Percentiles rank a stretch among this genome's conserved stretches.
These are phyloP conservation scores for Thermophis baileyi DNA, from an alignment of 2,113 vertebrate species.

Conservation along the genomic window DNA sequence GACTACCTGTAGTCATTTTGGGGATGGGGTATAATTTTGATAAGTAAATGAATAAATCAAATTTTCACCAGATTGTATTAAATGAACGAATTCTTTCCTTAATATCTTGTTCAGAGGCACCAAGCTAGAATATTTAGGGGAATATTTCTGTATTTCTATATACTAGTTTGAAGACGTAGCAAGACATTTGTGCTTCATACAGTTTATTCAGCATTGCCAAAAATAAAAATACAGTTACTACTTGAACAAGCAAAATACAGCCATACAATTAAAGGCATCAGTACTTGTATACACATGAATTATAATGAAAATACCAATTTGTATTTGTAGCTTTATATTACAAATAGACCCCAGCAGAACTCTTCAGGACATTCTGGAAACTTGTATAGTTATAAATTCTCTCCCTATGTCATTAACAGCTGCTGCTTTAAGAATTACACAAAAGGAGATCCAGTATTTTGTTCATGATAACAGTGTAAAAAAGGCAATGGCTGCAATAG, in stretches of 20 bases:
- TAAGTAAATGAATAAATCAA: not conserved
- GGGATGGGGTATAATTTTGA: not conserved
- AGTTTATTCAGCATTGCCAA: slow-evolving; percentile 29
- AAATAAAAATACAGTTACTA: slow-evolving; percentile 26
- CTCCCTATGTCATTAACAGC: not conserved
- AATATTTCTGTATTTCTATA: not conserved
- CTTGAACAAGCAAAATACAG: slow-evolving; percentile 28
- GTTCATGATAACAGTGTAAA: not conserved
- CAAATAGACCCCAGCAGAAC: slow-evolving; percentile 1
- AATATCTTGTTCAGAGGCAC: not conserved
- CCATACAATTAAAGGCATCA: slow-evolving; percentile 12
- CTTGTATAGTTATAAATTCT: not conserved
- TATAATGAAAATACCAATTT: slow-evolving; percentile 13
- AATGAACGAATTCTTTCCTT: not conserved
- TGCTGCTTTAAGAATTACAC: not conserved
- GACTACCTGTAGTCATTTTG: not conserved
- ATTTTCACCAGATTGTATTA: not conserved
- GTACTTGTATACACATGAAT: slow-evolving; percentile 18
- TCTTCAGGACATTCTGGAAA: slow-evolving; percentile 8
- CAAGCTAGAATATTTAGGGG: not conserved
- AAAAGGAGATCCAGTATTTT: not conserved
- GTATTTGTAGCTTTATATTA: slow-evolving; percentile 6
- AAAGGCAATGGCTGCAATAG: not conserved
- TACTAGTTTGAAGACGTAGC: not conserved
- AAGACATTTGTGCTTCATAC: slow-evolving; percentile 8